Evolutionary conservation across 2,113 vertebrate species (phyloP).

Genomic region (Channa maculata): DNA sequence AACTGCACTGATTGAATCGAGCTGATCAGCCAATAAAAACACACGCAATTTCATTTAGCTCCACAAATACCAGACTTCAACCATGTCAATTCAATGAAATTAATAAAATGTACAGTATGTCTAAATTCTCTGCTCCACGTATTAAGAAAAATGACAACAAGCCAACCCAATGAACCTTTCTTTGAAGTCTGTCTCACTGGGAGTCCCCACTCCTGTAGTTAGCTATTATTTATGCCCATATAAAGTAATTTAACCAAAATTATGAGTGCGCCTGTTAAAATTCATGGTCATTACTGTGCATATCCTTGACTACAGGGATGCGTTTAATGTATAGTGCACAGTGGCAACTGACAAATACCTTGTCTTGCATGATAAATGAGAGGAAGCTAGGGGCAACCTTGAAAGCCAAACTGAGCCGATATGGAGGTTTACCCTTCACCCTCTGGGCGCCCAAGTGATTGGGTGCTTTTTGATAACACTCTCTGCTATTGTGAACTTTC

Average conservation of each 20-base stretch:
- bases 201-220: slow-evolving; percentile 9
- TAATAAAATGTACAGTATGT: background rate
- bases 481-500: slow-evolving; percentile 70
- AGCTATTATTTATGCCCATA: slow-evolving; percentile 28
- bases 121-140: background rate
- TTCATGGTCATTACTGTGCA: slow-evolving; percentile 15
- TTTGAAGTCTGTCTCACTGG: slow-evolving; percentile 33
- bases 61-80: background rate
- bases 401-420: slow-evolving; percentile 38
- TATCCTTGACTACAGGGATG: slow-evolving; percentile 8
- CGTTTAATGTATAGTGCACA: slow-evolving; percentile 22
- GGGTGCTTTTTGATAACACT: slow-evolving; percentile 62
- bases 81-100: slow-evolving; percentile 19
- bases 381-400: background rate
- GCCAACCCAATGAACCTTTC: slow-evolving; percentile 47
- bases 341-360: slow-evolving; percentile 29
- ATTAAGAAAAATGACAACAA: background rate
- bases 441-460: slow-evolving; percentile 46
- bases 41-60: background rate
- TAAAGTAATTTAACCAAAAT: slow-evolving; percentile 21
- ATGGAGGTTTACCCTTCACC: slow-evolving; percentile 50
- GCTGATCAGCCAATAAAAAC: background rate
- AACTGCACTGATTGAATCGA: background rate
- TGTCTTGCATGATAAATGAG: slow-evolving; percentile 30
- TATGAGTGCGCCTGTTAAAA: slow-evolving; percentile 30